These are phyloP conservation scores for Orbicella faveolata DNA, from an alignment of 64 coral and sea anemone species.

Conservation along the genomic window DNA sequence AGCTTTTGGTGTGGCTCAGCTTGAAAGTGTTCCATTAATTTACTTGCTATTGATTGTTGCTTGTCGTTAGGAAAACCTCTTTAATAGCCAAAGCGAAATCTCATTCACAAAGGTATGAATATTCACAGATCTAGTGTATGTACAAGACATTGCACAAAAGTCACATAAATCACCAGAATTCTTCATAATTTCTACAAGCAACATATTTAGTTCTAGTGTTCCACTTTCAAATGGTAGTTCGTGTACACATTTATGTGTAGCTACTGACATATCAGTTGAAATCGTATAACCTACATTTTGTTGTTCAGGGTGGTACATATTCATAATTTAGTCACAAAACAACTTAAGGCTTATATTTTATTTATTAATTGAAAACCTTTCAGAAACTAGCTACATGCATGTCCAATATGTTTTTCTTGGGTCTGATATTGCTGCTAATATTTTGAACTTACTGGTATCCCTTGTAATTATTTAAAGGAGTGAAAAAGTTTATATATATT, in stretches of 20 bases:
- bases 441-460: not conserved
- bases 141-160: not conserved
- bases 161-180: no score
- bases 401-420: not conserved
- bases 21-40: no score
- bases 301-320: not conserved
- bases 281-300: not conserved
- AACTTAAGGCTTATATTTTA: not conserved
- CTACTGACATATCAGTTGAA: not conserved
- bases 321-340: not conserved
- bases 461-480: not conserved
- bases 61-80: not conserved
- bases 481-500: not conserved
- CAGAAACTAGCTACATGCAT: not conserved
- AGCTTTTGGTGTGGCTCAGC: no score
- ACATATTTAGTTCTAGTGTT: not conserved
- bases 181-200: no score
- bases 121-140: not conserved
- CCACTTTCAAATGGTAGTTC: not conserved
- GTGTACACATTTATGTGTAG: not conserved
- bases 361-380: not conserved
- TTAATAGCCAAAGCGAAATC: not conserved
- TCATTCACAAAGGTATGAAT: not conserved
- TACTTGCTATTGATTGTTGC: no score
- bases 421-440: not conserved